Percentiles rank a stretch among this genome's conserved stretches.
Evolutionary conservation across 1,140 invertebrate species (phyloP).

Genomic region (Lordiphosa mommai): DNA sequence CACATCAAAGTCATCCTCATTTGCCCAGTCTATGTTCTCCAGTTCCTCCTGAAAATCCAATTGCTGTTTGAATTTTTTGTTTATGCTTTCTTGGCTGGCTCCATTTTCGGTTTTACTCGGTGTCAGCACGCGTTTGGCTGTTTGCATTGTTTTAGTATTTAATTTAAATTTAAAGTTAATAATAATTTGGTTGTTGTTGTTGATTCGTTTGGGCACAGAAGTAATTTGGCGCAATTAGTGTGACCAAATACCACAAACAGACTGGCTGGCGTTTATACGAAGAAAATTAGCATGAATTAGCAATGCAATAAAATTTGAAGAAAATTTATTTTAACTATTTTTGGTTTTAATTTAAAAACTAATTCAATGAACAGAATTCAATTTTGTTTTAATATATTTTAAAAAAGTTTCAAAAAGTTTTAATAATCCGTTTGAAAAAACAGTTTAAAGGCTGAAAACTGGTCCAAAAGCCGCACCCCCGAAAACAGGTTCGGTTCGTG

Average conservation of each 20-base stretch:
- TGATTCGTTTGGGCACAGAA: neutral
- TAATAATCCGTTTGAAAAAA: too few species aligned
- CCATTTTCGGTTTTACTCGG: conserved; percentile 39
- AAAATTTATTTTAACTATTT: too few species aligned
- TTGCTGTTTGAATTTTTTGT: conserved; percentile 40
- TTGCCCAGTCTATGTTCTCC: conserved; percentile 49
- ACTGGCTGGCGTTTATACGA: neutral
- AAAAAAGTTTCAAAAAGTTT: too few species aligned
- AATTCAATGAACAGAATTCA: too few species aligned
- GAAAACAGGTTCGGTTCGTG: too few species aligned
- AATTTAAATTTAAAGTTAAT: neutral
- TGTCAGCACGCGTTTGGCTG: conserved; percentile 48
- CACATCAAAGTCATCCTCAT: conserved; percentile 48
- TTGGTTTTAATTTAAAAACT: too few species aligned
- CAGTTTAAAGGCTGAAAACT: too few species aligned
- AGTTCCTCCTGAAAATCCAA: conserved; percentile 7
- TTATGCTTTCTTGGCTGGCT: fast-evolving
- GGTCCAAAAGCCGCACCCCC: too few species aligned
- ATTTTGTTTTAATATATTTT: too few species aligned
- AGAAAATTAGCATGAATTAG: too few species aligned
- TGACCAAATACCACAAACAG: neutral
- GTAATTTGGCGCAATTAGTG: conserved; percentile 22
- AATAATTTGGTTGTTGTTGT: too few species aligned
- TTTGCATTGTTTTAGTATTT: neutral
- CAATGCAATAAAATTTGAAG: too few species aligned